Evolutionary conservation across 1,140 invertebrate genomes (phyloP), one percentile per base, ranked within the genome.

Genomic region (Liolophura sinensis): DNA sequence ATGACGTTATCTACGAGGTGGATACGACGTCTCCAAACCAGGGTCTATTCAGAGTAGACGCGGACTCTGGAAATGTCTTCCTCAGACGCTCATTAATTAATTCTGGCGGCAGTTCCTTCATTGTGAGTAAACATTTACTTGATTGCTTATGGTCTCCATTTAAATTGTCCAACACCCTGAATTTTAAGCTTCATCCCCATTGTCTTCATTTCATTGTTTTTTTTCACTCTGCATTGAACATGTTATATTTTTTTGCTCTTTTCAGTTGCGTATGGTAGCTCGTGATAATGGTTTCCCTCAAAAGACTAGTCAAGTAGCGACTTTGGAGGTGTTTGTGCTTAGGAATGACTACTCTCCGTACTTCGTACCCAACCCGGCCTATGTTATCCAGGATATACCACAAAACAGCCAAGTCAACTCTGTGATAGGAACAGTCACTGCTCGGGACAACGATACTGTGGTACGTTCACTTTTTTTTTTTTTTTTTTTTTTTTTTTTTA

Each of bases 341-440:
- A 61, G 74, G 18, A 79, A 79, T 63, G 61, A 72, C 51, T 50
- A 59, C 25, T 60, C 72, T 22, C 78, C 78, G 12, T 59, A 64
- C 15, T 74, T 77, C 54, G 27, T 61, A 0, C 65, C 68, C 31
- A 64, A 12, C 51, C 18, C 3, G 12, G 51, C 3, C 51, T 54
- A 54, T 54, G 51, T 12, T n/a, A 54, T 54, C 51, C 3, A 12
- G n/a, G 24, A n/a, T 24, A 12, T 24, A 54, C 51, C 51, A 20
- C n/a, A 20, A 12, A 54, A 54, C 24, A 54, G 3, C 12, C 51
- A 54, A 12, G 3, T 54, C 51, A 54, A 7, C 51, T 20, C n/a
- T n/a, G 51, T 54, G 51, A 24, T 20, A 54, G 51, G n/a, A 5
- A 9, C 31, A 5, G 31, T 40, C 1, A 55, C 66, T 18, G 74